Evolutionary conservation across 2,113 vertebrate genomes (phyloP).

Genomic region (Polypterus bichir): DNA sequence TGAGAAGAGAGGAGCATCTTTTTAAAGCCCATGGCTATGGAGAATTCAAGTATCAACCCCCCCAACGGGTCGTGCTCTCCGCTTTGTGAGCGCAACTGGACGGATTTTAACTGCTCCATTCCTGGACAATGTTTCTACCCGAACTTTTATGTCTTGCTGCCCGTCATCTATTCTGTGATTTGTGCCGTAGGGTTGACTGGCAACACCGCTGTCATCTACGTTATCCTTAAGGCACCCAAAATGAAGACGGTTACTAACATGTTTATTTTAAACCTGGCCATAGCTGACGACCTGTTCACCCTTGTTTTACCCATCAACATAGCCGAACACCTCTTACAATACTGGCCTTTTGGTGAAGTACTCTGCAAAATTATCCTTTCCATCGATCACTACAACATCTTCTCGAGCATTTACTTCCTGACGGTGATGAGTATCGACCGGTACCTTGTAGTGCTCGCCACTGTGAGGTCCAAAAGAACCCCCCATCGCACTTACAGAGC

Average conservation of each 20-base stretch:
- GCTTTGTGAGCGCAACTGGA: slow-evolving; percentile 25
- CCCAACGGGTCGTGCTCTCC: too few relatives aligned
- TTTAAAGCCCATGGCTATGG: too few relatives aligned
- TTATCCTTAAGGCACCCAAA: slow-evolving; percentile 77
- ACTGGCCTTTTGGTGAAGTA: slow-evolving; percentile 77
- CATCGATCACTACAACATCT: slow-evolving; percentile 79
- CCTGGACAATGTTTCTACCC: slow-evolving; percentile 38
- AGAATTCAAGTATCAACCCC: too few relatives aligned
- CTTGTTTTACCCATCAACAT: slow-evolving; percentile 75
- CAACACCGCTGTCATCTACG: slow-evolving; percentile 73
- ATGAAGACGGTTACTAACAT: slow-evolving; percentile 85
- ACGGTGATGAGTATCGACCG: slow-evolving; percentile 78
- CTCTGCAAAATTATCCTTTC: slow-evolving; percentile 79
- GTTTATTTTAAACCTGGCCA: slow-evolving; percentile 78
- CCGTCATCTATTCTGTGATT: slow-evolving; percentile 68
- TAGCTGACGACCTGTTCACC: slow-evolving; percentile 71
- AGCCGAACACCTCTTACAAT: slow-evolving; percentile 66
- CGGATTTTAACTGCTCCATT: slow-evolving; percentile 32
- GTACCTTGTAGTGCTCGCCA: slow-evolving; percentile 70
- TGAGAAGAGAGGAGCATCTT: too few relatives aligned
- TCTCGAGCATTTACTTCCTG: slow-evolving; percentile 82
- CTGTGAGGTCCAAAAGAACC: slow-evolving; percentile 60
- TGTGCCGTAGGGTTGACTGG: slow-evolving; percentile 71
- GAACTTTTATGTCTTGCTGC: slow-evolving; percentile 62
- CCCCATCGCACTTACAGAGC: slow-evolving; percentile 64